Conservation (phyloP, 2,797 vertebrate genomes). For the Lagodon rhomboides region DNA sequence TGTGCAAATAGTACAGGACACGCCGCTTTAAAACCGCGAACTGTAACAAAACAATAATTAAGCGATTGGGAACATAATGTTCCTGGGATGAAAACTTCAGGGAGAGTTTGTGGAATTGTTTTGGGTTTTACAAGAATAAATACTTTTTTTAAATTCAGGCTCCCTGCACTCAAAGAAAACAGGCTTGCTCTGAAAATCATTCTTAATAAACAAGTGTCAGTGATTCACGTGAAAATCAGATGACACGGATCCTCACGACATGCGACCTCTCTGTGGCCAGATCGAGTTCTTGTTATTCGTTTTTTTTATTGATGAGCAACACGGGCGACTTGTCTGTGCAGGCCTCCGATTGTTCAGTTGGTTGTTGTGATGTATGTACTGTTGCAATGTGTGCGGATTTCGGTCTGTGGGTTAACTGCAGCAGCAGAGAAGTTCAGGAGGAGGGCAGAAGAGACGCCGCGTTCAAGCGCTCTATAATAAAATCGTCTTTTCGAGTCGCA, state of each 20-base stretch:
- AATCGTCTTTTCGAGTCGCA: accelerated
- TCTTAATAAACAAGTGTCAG: background rate
- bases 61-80: slow-evolving; percentile 9
- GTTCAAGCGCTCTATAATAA: slow-evolving; percentile 35
- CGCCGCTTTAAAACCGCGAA: slow-evolving; percentile 5
- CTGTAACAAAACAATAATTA: slow-evolving; percentile 23
- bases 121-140: too few relatives aligned
- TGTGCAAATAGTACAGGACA: background rate
- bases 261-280: background rate
- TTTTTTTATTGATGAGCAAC: slow-evolving; percentile 9
- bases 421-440: slow-evolving; percentile 76
- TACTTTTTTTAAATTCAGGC: background rate
- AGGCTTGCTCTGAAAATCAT: background rate
- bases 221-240: background rate
- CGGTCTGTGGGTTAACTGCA: slow-evolving; percentile 54
- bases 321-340: background rate
- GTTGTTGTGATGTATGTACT: background rate
- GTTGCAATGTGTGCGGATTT: slow-evolving; percentile 1
- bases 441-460: slow-evolving; percentile 71
- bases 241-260: background rate
- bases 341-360: background rate
- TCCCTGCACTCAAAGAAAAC: background rate
- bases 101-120: background rate
- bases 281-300: background rate
- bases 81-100: background rate